These are phyloP conservation scores for Embiotoca jacksoni DNA, from an alignment of 2,113 vertebrate genomes.

Conservation along the genomic window DNA sequence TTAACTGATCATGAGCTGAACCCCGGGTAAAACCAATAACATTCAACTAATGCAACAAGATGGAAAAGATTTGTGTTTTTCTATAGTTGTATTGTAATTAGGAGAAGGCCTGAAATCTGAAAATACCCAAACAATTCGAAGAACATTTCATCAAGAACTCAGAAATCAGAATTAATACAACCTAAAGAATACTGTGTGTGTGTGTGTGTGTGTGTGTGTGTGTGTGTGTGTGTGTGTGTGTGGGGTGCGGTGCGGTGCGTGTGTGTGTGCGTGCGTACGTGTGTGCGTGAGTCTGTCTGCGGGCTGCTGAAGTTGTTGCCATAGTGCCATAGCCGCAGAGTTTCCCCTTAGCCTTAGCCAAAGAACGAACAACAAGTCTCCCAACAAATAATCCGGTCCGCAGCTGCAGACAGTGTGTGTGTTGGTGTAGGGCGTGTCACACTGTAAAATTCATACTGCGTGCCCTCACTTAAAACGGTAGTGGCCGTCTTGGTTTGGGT, in stretches of 20 bases:
- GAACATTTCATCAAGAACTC: background rate
- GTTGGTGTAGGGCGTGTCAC: slow-evolving; percentile 54
- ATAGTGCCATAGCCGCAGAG: slow-evolving; percentile 37
- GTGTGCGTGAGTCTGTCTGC: background rate
- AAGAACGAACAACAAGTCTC: slow-evolving; percentile 21
- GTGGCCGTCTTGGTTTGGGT: slow-evolving; percentile 55
- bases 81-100: too few species aligned
- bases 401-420: slow-evolving; percentile 53
- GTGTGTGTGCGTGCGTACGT: background rate
- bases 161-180: background rate
- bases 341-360: slow-evolving; percentile 29
- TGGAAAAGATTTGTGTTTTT: too few species aligned
- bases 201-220: background rate
- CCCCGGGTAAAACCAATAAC: too few species aligned
- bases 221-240: background rate
- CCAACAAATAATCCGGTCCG: slow-evolving; percentile 31
- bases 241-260: background rate
- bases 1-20: too few species aligned
- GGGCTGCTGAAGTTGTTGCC: slow-evolving; percentile 41
- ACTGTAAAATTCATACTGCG: slow-evolving; percentile 47
- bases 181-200: background rate
- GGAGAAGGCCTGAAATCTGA: too few species aligned
- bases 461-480: slow-evolving; percentile 50
- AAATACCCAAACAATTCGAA: background rate
- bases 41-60: too few species aligned